phyloP scores from a whole-genome alignment of 2,113 vertebrate genomes.

The Xiphophorus maculatus region DNA sequence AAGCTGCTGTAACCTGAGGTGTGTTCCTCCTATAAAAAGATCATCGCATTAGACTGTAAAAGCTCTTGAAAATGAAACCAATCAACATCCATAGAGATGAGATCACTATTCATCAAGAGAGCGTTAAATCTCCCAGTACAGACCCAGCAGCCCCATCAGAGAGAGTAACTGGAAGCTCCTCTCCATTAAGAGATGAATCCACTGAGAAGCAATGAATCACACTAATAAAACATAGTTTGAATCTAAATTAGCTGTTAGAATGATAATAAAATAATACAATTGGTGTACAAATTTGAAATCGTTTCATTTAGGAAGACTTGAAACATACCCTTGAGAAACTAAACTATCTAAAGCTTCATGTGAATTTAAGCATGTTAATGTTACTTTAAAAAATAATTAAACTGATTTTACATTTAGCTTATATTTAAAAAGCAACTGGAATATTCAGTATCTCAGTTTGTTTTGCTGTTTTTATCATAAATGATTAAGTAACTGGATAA shows the following conservation, averaged over 20 bases:
- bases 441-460: not conserved
- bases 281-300: not conserved
- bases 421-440: not conserved
- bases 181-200: slow-evolving; percentile 35
- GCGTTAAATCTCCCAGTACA: slow-evolving; percentile 10
- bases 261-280: not conserved
- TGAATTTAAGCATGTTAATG: not conserved
- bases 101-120: slow-evolving; percentile 5
- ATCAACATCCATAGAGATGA: slow-evolving; percentile 18
- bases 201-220: slow-evolving; percentile 25
- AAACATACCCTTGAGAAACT: not conserved
- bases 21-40: slow-evolving; percentile 1
- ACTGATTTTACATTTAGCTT: too few species aligned
- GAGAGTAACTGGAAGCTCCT: slow-evolving; percentile 27
- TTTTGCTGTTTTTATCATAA: not conserved
- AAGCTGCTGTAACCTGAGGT: not conserved
- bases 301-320: not conserved
- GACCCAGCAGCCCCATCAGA: not conserved
- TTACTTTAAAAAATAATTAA: too few species aligned
- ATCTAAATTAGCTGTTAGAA: not conserved
- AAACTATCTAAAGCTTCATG: not conserved
- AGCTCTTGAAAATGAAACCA: rapidly evolving
- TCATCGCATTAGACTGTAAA: not conserved
- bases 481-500: not conserved
- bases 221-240: slow-evolving; percentile 7